Percentiles rank a stretch among this genome's conserved stretches.
Evolutionary conservation across 2,113 vertebrate genomes (phyloP).

Genomic region (Psammodynastes pulverulentus): DNA sequence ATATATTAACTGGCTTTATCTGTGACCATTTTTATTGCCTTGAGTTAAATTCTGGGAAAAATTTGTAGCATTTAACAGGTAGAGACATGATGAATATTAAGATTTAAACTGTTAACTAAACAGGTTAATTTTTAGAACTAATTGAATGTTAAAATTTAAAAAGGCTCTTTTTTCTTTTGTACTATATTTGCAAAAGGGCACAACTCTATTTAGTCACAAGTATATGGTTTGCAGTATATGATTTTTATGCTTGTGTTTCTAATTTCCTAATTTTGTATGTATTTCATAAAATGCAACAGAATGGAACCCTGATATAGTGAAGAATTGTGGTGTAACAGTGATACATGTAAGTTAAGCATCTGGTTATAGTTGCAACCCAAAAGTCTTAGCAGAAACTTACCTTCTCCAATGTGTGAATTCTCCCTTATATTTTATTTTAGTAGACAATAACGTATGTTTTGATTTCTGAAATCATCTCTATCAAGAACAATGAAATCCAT

Average conservation of each 20-base stretch:
- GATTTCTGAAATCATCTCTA: neutral
- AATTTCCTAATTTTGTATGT: neutral
- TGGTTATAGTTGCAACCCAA: conserved; percentile 9
- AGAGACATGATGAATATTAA: neutral
- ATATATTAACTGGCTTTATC: neutral
- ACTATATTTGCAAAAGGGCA: neutral
- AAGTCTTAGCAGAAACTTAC: conserved; percentile 5
- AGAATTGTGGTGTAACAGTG: neutral
- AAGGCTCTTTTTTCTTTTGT: neutral
- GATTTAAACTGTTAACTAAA: neutral
- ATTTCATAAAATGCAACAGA: neutral
- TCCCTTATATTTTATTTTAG: neutral
- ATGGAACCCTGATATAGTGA: neutral
- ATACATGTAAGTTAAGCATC: conserved; percentile 10
- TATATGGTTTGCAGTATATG: neutral
- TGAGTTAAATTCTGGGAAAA: neutral
- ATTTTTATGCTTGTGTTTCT: neutral
- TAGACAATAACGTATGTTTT: neutral
- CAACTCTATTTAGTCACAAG: neutral
- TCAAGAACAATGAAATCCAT: neutral
- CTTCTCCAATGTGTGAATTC: neutral
- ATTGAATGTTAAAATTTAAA: neutral
- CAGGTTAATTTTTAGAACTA: neutral
- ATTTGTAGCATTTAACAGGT: neutral
- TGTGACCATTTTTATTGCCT: neutral